phyloP scores from a whole-genome alignment of 2,888 invertebrate genomes.

The Lasioglossum villosulum region DNA sequence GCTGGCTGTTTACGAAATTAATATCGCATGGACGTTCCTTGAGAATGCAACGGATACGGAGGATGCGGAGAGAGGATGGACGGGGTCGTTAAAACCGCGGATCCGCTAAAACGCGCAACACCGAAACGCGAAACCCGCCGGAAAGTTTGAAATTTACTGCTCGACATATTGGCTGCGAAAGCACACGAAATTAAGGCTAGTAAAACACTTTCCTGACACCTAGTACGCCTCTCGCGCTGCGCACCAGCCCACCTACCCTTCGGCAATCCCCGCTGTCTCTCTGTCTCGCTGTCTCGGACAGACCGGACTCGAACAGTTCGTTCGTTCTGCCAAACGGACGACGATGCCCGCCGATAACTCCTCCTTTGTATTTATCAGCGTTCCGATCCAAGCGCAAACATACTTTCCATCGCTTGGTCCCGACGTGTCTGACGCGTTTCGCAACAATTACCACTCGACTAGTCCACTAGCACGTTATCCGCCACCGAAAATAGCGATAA shows the following conservation, averaged over 20 bases:
- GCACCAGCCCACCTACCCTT: slow-evolving; percentile 11
- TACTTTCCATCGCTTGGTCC: not conserved
- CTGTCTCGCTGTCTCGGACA: slow-evolving; percentile 13
- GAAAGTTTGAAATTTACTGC: slow-evolving; percentile 83
- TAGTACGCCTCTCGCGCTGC: slow-evolving; percentile 36
- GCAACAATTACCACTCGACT: not conserved
- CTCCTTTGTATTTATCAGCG: slow-evolving; percentile 26
- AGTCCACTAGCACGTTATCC: not conserved
- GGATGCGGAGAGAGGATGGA: slow-evolving; percentile 32
- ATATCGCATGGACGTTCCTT: slow-evolving; percentile 72
- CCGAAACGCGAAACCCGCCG: slow-evolving; percentile 74
- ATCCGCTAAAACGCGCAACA: slow-evolving; percentile 73
- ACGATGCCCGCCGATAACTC: slow-evolving; percentile 34
- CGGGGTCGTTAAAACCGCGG: slow-evolving; percentile 72
- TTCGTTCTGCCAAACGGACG: slow-evolving; percentile 32
- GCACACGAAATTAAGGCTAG: slow-evolving; percentile 83
- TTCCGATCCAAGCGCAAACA: slow-evolving; percentile 1
- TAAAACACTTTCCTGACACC: slow-evolving; percentile 83
- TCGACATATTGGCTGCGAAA: slow-evolving; percentile 83
- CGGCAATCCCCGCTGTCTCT: slow-evolving; percentile 23
- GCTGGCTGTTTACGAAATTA: slow-evolving; percentile 78
- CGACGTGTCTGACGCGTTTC: not conserved
- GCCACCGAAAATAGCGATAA: not conserved
- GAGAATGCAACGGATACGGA: slow-evolving; percentile 51
- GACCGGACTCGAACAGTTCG: not conserved